Base-by-base conservation (phyloP, 2,888 invertebrate species). In the Drosophila peninsularis region DNA sequence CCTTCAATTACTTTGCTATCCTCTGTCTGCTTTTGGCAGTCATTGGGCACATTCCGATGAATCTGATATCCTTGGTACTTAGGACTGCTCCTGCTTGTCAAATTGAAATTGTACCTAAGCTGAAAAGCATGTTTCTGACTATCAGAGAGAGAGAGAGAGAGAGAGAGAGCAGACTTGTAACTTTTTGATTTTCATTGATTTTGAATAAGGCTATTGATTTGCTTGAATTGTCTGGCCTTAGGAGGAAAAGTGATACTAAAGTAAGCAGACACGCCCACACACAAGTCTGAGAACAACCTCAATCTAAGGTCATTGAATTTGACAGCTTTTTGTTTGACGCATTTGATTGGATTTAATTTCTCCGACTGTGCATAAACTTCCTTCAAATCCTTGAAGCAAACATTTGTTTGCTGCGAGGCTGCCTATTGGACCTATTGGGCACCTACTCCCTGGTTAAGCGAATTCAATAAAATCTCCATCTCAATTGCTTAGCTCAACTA, bases 21-120 rank as follows among this genome's bases (percentile, higher is more conserved):
- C 62, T 52, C 64, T 52, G 62, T 32, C 83, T 86, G 88, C 64
- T 69, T 58, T 55, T 85, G 82, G 75, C 82, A 82, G 55, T 86
- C 61, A 82, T 82, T 70, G 70, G 54, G 11, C 55, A 37, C 37
- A 17, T 36, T 37, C 37, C 53, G 34, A 44, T 50, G 45, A n/a
- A 34, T 41, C 44, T 32, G 41, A 63, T 54, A 42, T 24, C 41
- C 50, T 58, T 45, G 47, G 36, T 27, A 17, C 27, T 55, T 60
- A n/a, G 39, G 1, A 19, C 19, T 30, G 30, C 14, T 30, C n/a
- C 27, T 11, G 36, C 17, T 30, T 66, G 57, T 62, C 60, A 17
- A 17, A 19, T 11, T 37, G 53, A 72, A 75, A 79, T 72, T 49
- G 50, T 45, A 34, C 19, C 7, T 32, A 54, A 63, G 42, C 42